Base-by-base conservation (phyloP, 2,888 invertebrate genomes). In the Pardosa pseudoannulata region DNA sequence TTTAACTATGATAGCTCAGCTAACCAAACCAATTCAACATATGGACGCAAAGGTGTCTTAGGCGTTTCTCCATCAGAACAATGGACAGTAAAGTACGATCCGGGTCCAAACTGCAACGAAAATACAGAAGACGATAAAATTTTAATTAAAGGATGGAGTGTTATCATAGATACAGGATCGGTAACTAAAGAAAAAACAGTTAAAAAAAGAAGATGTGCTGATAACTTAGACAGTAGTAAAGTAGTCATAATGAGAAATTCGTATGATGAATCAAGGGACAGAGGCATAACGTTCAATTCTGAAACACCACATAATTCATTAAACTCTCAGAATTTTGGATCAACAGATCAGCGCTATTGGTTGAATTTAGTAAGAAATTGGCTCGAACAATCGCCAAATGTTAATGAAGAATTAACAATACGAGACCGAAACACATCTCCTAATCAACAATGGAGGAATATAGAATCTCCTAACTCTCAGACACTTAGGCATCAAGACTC, bases 161-260 rank as follows among this genome's bases (percentile, higher is more conserved):
- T 86, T 1, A 86, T 86, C n/a, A 75, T 86, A 27, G 85, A 86
- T 19, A 46, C 56, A 13, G 86, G 86, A 11, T 46, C 39, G 0
- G 74, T 86, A 6, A 86, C 86, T 0, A 86, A 86, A 50, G 86
- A 86, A 73, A 86, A 86, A 62, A 86, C 86, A 7, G 79, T 86
- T 0, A 86, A 79, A 46, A 56, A 64, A 71, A 73, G 41, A 19
- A 32, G 68, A 0, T 85, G 83, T 6, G 13, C 73, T 3, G 65
- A 39, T 27, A 16, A 27, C n/a, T 36, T 67, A 1, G 67, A 65
- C 3, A 56, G 73, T 28, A 78, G 41, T 29, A 71, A 71, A 27
- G 73, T 78, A 6, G 28, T 68, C n/a, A 29, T 78, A 2, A 74
- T 68, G 56, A 3, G 56, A 56, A 23, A 23, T 56, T 16, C 50